A percentile compares a stretch with the other conserved stretches of the same genome.
phyloP scores from a whole-genome alignment of 2,797 vertebrate species.

The Otolemur crassicaudatus region DNA sequence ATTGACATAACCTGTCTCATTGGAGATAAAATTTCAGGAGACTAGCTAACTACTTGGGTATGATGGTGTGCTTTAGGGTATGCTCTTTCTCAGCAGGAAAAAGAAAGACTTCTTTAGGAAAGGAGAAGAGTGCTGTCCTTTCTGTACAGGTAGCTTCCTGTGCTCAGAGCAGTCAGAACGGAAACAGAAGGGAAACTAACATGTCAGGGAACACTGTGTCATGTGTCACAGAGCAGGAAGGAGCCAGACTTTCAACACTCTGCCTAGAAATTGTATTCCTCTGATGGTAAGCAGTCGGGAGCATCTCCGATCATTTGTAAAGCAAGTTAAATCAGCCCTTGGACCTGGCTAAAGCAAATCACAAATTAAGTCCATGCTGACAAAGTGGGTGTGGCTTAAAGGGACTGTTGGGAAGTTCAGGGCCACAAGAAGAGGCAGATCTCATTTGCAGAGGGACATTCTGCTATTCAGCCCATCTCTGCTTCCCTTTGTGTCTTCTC shows the following conservation, averaged over 20 bases:
- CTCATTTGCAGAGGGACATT: background rate
- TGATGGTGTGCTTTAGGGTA: background rate
- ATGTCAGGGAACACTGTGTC: background rate
- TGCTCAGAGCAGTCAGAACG: background rate
- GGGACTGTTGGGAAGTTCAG: background rate
- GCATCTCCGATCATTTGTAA: background rate
- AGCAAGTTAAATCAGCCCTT: constrained; percentile 46
- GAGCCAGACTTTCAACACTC: background rate
- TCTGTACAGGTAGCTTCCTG: background rate
- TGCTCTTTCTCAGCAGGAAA: constrained; percentile 4
- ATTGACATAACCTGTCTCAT: background rate
- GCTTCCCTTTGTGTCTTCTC: background rate
- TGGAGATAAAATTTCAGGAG: constrained; percentile 13
- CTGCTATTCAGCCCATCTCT: background rate
- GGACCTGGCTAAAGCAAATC: background rate
- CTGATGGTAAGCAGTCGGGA: constrained; percentile 22
- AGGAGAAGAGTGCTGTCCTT: background rate
- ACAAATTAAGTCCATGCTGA: background rate
- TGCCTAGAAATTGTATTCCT: constrained; percentile 3
- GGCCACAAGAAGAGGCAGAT: background rate
- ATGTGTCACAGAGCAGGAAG: background rate
- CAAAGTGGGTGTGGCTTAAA: background rate
- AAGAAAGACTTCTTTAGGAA: background rate
- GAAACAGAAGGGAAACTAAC: background rate
- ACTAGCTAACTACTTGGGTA: background rate